Percentiles rank a stretch among this genome's conserved stretches.
Conservation (phyloP, 2,797 vertebrate species). For the Paramormyrops hopkinsi region DNA sequence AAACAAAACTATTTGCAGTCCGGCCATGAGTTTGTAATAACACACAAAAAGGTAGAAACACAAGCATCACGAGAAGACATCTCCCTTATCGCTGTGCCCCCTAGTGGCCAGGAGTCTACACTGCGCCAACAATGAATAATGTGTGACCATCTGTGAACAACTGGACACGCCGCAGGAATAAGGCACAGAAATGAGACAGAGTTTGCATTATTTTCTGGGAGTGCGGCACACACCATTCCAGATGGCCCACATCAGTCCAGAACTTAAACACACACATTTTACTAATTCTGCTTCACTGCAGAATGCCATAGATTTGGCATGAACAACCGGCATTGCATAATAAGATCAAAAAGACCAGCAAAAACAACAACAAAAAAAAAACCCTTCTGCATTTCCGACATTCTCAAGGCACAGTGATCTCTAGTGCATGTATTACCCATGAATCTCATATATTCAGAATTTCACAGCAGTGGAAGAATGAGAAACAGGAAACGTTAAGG, state of each 20-base stretch:
- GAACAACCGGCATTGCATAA: background rate
- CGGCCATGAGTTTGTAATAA: background rate
- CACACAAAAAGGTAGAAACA: background rate
- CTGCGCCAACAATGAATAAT: slow-evolving; percentile 44
- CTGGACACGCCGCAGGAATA: slow-evolving; percentile 28
- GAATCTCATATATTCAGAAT: background rate
- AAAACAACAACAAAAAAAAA: background rate
- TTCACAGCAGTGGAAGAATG: background rate
- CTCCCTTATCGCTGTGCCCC: slow-evolving; percentile 35
- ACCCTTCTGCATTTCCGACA: background rate
- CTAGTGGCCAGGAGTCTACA: slow-evolving; percentile 43
- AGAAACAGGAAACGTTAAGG: background rate
- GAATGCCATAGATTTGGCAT: background rate
- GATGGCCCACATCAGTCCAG: background rate
- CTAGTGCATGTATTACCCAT: background rate
- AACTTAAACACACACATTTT: background rate
- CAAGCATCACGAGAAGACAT: slow-evolving; percentile 13
- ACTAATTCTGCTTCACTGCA: background rate
- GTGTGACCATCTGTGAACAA: slow-evolving; percentile 37
- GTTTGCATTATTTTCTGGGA: slow-evolving; percentile 18
- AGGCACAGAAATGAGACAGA: slow-evolving; percentile 35
- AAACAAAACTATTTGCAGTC: background rate
- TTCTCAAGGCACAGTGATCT: background rate
- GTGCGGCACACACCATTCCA: background rate
- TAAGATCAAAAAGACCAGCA: background rate